phyloP scores from a whole-genome alignment of 2,113 vertebrate genomes.

The Chunga burmeisteri region DNA sequence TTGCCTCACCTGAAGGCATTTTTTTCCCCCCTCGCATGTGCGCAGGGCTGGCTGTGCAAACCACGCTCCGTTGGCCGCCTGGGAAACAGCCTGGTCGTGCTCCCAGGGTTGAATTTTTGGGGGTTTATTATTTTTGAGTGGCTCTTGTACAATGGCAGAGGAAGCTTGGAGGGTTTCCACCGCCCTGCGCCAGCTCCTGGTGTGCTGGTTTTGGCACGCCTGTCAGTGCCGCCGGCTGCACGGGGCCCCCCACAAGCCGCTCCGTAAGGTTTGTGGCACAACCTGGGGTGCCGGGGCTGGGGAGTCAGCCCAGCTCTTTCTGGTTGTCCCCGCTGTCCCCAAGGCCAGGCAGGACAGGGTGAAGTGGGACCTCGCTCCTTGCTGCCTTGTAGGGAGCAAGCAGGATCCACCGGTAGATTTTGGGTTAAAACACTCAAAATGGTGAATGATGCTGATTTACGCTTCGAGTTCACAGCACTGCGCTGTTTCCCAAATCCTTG shows the following conservation, averaged over 20 bases:
- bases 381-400: background rate
- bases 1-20: background rate
- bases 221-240: accelerated
- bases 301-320: background rate
- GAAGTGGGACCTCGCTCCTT: background rate
- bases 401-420: background rate
- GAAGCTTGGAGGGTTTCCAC: constrained; percentile 29
- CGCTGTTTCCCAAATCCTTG: background rate
- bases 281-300: background rate
- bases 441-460: background rate
- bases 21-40: accelerated
- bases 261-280: background rate
- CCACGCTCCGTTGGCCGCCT: accelerated
- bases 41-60: background rate
- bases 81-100: background rate
- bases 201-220: background rate
- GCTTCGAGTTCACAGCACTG: background rate
- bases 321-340: background rate
- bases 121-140: background rate
- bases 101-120: background rate
- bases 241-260: no score
- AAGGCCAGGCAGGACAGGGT: background rate
- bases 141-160: background rate
- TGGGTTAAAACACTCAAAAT: background rate
- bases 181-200: background rate